phyloP scores from a whole-genome alignment of 2,797 vertebrate genomes.

The Microctenopoma stevenorrisi region DNA sequence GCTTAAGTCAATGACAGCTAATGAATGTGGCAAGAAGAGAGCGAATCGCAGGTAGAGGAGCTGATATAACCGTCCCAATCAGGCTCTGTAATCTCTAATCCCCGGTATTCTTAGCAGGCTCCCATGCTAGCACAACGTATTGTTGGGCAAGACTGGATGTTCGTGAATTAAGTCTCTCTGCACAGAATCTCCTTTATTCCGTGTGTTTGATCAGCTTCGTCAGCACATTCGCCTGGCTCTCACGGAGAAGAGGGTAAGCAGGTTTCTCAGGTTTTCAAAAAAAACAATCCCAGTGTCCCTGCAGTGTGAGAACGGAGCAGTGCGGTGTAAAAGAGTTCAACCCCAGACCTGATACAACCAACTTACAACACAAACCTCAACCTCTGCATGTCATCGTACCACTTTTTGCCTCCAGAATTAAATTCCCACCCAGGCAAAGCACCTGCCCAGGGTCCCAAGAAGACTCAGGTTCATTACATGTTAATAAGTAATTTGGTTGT shows the following conservation, averaged over 20 bases:
- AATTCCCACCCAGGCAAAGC: neutral
- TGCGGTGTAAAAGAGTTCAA: slow-evolving; percentile 12
- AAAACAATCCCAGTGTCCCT: slow-evolving; percentile 16
- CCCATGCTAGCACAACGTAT: slow-evolving; percentile 40
- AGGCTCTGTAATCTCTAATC: slow-evolving; percentile 83
- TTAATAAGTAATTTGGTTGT: slow-evolving; percentile 1
- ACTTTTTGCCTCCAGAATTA: neutral
- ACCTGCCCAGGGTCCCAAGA: neutral
- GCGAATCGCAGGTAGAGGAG: slow-evolving; percentile 44
- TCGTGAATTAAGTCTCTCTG: slow-evolving; percentile 36
- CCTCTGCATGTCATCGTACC: neutral
- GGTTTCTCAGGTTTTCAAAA: slow-evolving; percentile 27
- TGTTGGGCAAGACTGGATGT: slow-evolving; percentile 42
- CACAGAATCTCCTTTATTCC: slow-evolving; percentile 1
- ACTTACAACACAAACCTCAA: slow-evolving; percentile 24
- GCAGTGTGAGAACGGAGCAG: slow-evolving; percentile 5
- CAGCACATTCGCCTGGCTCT: slow-evolving; percentile 1
- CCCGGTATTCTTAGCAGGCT: slow-evolving; percentile 78
- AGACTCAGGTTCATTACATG: neutral
- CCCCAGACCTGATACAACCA: slow-evolving; percentile 12
- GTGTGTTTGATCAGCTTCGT: slow-evolving; percentile 13
- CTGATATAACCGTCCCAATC: slow-evolving; percentile 77
- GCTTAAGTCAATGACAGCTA: slow-evolving; percentile 58
- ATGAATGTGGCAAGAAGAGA: slow-evolving; percentile 44
- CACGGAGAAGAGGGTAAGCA: slow-evolving; percentile 5